Conservation (phyloP, 2,888 invertebrate genomes). For the Sclerodermus sp. region DNA sequence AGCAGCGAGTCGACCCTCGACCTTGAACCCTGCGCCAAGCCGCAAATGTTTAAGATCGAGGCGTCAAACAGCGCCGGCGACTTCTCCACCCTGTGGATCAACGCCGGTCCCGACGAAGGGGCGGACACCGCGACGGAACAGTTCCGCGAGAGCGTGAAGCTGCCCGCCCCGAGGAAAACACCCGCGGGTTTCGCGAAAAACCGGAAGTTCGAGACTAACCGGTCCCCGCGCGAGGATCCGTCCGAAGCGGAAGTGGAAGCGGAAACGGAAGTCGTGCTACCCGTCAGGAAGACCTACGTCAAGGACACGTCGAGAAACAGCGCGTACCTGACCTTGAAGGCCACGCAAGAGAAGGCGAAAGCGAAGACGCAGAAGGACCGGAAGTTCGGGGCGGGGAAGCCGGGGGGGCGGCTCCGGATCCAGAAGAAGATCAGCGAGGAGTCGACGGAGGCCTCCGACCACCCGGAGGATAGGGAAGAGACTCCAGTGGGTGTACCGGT, state of each 20-base stretch:
- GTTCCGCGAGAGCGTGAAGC: conserved; percentile 44
- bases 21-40: not conserved
- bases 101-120: conserved; percentile 19
- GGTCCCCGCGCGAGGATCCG: too few species aligned
- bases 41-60: conserved; percentile 42
- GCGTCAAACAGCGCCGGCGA: conserved; percentile 51
- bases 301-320: conserved; percentile 49
- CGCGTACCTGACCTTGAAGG: conserved; percentile 46
- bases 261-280: conserved; percentile 44
- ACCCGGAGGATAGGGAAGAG: not conserved
- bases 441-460: not conserved
- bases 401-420: too few species aligned
- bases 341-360: conserved; percentile 8
- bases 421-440: conserved; percentile 9
- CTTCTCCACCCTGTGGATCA: conserved; percentile 44
- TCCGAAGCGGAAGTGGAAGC: conserved; percentile 8
- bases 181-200: not conserved
- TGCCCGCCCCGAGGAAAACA: conserved; percentile 39
- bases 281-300: conserved; percentile 44
- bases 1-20: not conserved
- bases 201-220: conserved; percentile 1
- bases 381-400: not conserved
- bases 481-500: not conserved
- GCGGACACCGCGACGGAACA: conserved; percentile 35
- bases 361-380: not conserved